These are phyloP conservation scores for Xestia ashworthii DNA, from an alignment of 2,888 invertebrate species.

Conservation along the genomic window DNA sequence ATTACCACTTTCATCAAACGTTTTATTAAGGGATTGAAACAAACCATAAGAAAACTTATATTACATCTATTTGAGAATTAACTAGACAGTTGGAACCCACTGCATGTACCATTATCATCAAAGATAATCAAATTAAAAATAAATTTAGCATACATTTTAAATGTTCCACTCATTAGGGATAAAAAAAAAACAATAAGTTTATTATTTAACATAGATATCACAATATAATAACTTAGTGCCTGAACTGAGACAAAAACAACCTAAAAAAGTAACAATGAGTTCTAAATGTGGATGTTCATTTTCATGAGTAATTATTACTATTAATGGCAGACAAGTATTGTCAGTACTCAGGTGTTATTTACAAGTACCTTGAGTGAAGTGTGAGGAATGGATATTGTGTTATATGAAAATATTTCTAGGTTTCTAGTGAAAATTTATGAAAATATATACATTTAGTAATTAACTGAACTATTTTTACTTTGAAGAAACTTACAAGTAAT, in stretches of 20 bases:
- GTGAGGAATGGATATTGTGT: conserved; percentile 52
- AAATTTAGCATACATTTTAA: conserved; percentile 63
- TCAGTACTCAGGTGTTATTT: conserved; percentile 47
- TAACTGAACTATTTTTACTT: conserved; percentile 54
- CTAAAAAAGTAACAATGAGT: conserved; percentile 40
- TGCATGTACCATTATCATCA: conserved; percentile 58
- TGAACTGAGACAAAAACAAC: conserved; percentile 58
- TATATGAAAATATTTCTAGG: conserved; percentile 48
- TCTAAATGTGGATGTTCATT: conserved; percentile 31
- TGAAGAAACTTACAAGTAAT: conserved; percentile 61
- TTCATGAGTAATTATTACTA: conserved; percentile 14
- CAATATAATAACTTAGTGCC: conserved; percentile 68
- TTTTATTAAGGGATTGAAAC: conserved; percentile 78
- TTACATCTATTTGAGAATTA: conserved; percentile 76
- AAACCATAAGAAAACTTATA: conserved; percentile 76
- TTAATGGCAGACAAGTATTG: conserved; percentile 25
- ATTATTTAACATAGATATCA: conserved; percentile 69
- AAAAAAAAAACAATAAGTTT: conserved; percentile 55
- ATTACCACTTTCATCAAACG: conserved; percentile 83
- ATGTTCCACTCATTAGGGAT: conserved; percentile 51
- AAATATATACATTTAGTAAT: conserved; percentile 60
- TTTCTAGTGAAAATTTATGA: conserved; percentile 55
- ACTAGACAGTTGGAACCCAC: conserved; percentile 71
- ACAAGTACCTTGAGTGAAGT: conserved; percentile 48
- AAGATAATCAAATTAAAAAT: conserved; percentile 56